Conservation (phyloP, 2,797 vertebrate genomes). For the Carapus acus region DNA sequence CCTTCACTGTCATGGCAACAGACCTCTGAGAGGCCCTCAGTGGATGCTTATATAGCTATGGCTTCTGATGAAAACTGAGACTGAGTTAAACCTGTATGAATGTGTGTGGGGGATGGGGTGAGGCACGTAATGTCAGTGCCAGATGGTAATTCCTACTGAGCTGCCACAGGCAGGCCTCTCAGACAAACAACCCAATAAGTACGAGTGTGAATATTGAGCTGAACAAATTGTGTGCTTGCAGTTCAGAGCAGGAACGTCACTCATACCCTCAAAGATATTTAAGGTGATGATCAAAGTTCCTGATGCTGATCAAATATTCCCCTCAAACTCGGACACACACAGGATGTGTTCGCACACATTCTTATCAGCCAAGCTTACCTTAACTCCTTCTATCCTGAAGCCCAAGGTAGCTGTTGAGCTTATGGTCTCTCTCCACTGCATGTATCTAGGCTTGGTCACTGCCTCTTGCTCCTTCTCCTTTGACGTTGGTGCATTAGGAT, state of each 20-base stretch:
- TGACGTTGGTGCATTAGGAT: slow-evolving; percentile 79
- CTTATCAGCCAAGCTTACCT: slow-evolving; percentile 73
- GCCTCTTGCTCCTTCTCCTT: slow-evolving; percentile 82
- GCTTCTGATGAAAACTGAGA: slow-evolving; percentile 48
- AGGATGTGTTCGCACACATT: background rate
- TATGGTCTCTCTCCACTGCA: slow-evolving; percentile 99
- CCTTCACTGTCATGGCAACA: slow-evolving; percentile 62
- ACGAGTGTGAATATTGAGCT: slow-evolving; percentile 15
- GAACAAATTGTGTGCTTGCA: no score
- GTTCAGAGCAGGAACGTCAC: no score
- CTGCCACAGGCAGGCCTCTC: slow-evolving; percentile 69
- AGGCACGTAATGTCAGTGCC: slow-evolving; percentile 60
- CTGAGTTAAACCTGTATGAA: slow-evolving; percentile 27
- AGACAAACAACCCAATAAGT: slow-evolving; percentile 50
- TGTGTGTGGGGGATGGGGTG: slow-evolving; percentile 22
- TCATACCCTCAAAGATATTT: no score
- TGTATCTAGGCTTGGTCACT: slow-evolving; percentile 96
- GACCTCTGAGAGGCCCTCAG: slow-evolving; percentile 47
- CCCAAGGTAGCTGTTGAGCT: slow-evolving; percentile 93
- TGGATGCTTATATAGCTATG: slow-evolving; percentile 71
- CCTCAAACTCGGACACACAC: slow-evolving; percentile 8
- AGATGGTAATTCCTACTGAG: slow-evolving; percentile 65
- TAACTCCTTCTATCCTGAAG: slow-evolving; percentile 97
- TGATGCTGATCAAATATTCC: no score
- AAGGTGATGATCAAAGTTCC: no score